phyloP scores from a whole-genome alignment of 1,140 invertebrate genomes.

The Polyergus mexicanus region DNA sequence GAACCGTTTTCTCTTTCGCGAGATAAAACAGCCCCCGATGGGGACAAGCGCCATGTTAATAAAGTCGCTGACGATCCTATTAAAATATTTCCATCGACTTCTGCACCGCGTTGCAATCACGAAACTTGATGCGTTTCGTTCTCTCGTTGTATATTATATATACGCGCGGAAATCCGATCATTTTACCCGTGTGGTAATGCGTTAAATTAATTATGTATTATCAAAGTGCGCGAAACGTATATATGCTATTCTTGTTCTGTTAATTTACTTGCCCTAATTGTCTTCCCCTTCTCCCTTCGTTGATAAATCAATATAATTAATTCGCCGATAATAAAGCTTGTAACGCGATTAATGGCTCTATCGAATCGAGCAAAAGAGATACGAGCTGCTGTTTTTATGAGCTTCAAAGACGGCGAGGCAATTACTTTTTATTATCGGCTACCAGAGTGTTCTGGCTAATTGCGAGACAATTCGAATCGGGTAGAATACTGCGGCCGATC shows the following conservation, averaged over 20 bases:
- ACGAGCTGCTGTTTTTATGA: slow-evolving; percentile 13
- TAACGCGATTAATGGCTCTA: slow-evolving; percentile 14
- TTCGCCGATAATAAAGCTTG: slow-evolving; percentile 38
- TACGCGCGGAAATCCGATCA: slow-evolving; percentile 39
- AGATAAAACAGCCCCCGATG: slow-evolving; percentile 47
- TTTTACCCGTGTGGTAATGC: slow-evolving; percentile 16
- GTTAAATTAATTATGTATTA: slow-evolving; percentile 45
- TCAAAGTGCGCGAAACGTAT: slow-evolving; percentile 3
- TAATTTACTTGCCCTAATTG: slow-evolving; percentile 19
- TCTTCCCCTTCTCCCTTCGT: too few relatives aligned
- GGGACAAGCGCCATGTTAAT: slow-evolving; percentile 37
- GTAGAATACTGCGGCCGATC: slow-evolving; percentile 27
- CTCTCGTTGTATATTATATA: slow-evolving; percentile 10
- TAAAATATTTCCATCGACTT: slow-evolving; percentile 62
- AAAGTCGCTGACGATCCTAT: slow-evolving; percentile 53
- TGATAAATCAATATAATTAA: slow-evolving; percentile 55
- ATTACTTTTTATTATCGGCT: slow-evolving; percentile 78
- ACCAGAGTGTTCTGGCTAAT: slow-evolving; percentile 73
- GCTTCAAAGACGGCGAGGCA: slow-evolving; percentile 53
- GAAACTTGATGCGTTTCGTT: slow-evolving; percentile 36
- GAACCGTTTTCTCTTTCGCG: slow-evolving; percentile 60
- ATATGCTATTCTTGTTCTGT: slow-evolving; percentile 6
- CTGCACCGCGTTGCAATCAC: slow-evolving; percentile 18
- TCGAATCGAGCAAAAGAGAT: slow-evolving; percentile 21
- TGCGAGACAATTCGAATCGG: slow-evolving; percentile 75